phyloP scores from a whole-genome alignment of 2,888 invertebrate genomes.

The Caenorhabditis japonica region DNA sequence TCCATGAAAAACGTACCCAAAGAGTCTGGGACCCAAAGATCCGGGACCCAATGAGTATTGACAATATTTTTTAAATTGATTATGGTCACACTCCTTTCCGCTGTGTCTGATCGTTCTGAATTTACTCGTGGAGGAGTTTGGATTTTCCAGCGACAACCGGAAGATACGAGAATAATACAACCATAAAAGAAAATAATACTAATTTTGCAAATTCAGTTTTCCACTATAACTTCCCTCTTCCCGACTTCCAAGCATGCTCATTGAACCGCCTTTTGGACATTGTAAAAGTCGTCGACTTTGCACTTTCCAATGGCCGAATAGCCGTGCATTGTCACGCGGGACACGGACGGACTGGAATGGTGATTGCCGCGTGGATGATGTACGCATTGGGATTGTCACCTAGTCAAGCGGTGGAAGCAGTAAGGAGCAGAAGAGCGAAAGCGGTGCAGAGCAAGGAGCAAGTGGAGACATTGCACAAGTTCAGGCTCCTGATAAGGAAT shows the following conservation, averaged over 20 bases:
- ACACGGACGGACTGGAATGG: conserved; percentile 85
- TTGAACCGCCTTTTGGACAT: conserved; percentile 87
- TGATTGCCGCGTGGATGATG: conserved; percentile 89
- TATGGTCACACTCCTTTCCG: too few species aligned
- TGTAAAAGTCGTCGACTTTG: conserved; percentile 90
- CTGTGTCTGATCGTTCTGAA: too few species aligned
- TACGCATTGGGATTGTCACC: conserved; percentile 85
- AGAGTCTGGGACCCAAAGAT: too few species aligned
- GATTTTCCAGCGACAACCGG: not conserved
- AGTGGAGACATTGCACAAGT: conserved; percentile 54
- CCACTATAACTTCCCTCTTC: conserved; percentile 90
- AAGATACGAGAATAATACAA: not conserved
- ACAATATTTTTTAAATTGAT: too few species aligned
- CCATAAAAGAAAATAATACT: not conserved
- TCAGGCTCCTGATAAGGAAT: conserved; percentile 35
- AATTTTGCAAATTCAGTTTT: conserved; percentile 83
- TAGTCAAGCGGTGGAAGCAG: conserved; percentile 83
- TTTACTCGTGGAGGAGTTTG: too few species aligned
- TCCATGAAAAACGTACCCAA: too few species aligned
- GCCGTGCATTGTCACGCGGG: conserved; percentile 88
- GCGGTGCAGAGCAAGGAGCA: conserved; percentile 60
- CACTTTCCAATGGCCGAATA: conserved; percentile 81
- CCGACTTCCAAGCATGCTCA: conserved; percentile 88
- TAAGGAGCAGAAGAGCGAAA: conserved; percentile 53
- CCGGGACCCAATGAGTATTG: too few species aligned